Evolutionary conservation across 92 coral and sea anemone genomes (phyloP), one percentile per base, ranked within the genome.

Genomic region (Zoanthus sociatus): DNA sequence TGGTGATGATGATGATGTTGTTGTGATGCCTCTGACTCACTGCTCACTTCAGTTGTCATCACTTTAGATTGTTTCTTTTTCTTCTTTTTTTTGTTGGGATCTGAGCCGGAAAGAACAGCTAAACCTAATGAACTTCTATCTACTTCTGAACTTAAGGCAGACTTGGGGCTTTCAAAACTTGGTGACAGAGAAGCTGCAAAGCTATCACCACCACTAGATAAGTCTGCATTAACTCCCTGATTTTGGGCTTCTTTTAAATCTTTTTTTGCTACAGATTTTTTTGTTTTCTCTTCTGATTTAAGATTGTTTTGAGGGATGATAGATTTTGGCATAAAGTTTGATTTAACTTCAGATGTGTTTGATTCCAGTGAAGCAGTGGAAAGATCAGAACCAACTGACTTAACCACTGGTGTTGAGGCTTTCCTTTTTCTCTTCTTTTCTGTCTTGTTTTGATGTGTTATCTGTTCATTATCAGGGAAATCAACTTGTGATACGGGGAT

Each of bases 1-100:
- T 82, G 83, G 18, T 67, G 72, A 15, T 77, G 81, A 76, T 76
- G 79, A 13, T 76, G 79, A 3, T 79, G 72, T 5, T 61, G 85
- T 58, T 66, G 73, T 30, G 44, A 66, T 5, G 10, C 17, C 20
- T 21, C 85, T 13, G 44, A 48, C 16, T 30, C 74, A 31, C 74
- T 69, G 45, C 74, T 69, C 17, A 13, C n/a, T 61, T 78, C 72
- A 54, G 2, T 77, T 10, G 16, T 50, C 11, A 51, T 60, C 3
- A 42, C 72, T 61, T 56, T 30, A 0, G 54, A 44, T 37, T 46
- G 53, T 9, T 66, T 81, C 32, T 26, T 64, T 61, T 81, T 81
- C 61, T 37, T 63, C 37, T 81, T 81, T 81, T 66, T 81, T 30
- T 81, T 46, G 37, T 71, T 64, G 0, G 26, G 32, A 42, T 18